Evolutionary conservation across 1,140 invertebrate genomes (phyloP), one percentile per base, ranked within the genome.

Genomic region (Zaprionus taronus): DNA sequence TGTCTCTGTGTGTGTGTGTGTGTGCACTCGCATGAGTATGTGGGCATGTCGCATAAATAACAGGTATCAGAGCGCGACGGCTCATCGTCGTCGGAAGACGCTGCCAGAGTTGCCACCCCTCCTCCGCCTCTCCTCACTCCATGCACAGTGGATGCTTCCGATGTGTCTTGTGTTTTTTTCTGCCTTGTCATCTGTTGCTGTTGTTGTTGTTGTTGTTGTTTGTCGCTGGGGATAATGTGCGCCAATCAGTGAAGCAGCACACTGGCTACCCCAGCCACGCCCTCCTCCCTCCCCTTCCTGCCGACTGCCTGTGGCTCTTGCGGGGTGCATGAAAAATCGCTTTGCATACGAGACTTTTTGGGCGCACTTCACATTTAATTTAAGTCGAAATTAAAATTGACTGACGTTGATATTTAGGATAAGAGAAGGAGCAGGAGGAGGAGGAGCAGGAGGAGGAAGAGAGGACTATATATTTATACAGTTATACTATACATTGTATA

Each of bases 251-350:
- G 78, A 56, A 55, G 36, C 65, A 56, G 53, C 68, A 60, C 26
- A 31, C 51, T 15, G 22, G n/a, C 4, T 64, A n/a, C 11, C 41
- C 28, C 22, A 6, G 4, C 31, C 17, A 17, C n/a, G 12, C 11
- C 34, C 26, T 41, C 36, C 5, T n/a, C 22, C 31, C 28, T 22
- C 14, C 53, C 20, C 17, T 14, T 14, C 6, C 53, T 47, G 14
- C 14, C 7, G 3, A 56, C 47, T 17, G 64, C 44, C 44, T 60
- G 17, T 65, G 55, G 41, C 31, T 26, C 72, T 49, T 34, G 72
- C 67, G 75, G 83, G 80, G 83, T 87, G 83, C 83, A 87, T 89
- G 81, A 87, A 84, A 87, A 87, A 87, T 87, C 84, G 84, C 80
- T 89, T 84, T 89, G 78, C 81, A 89, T 80, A 81, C 77, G 6